Evolutionary conservation across 2,888 invertebrate genomes (phyloP).

Genomic region (Brachycybe producta): DNA sequence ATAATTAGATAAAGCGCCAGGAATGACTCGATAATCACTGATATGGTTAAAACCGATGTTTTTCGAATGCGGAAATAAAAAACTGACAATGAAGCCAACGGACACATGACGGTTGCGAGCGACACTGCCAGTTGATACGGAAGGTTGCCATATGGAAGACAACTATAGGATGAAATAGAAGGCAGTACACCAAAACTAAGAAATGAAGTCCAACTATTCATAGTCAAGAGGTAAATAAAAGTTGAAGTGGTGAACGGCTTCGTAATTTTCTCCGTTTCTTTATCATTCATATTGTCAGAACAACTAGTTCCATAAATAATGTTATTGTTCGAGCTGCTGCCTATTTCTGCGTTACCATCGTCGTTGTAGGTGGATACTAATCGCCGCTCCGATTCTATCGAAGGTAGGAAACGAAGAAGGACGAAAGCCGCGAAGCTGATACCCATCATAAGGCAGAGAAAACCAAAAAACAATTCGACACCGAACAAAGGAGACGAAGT

Average conservation of each 20-base stretch:
- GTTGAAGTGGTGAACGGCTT: not conserved
- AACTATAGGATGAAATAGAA: conserved; percentile 65
- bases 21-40: conserved; percentile 32
- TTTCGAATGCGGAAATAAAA: conserved; percentile 49
- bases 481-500: conserved; percentile 46
- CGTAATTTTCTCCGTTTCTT: not conserved
- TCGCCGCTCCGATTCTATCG: not conserved
- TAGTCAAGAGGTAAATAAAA: conserved; percentile 32
- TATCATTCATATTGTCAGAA: not conserved
- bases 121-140: conserved; percentile 66
- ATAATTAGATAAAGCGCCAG: conserved; percentile 53
- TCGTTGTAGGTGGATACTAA: not conserved
- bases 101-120: conserved; percentile 65
- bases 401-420: conserved; percentile 41
- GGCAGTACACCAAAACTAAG: conserved; percentile 65
- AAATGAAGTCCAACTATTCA: conserved; percentile 45
- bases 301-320: not conserved
- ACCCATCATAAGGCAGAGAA: conserved; percentile 49
- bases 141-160: conserved; percentile 61
- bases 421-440: conserved; percentile 51
- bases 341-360: not conserved
- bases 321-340: not conserved
- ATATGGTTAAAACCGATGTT: not conserved
- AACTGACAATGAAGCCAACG: conserved; percentile 38
- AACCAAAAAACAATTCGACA: conserved; percentile 48